Evolutionary conservation across 2,113 vertebrate genomes (phyloP).

Genomic region (Polypterus senegalus): DNA sequence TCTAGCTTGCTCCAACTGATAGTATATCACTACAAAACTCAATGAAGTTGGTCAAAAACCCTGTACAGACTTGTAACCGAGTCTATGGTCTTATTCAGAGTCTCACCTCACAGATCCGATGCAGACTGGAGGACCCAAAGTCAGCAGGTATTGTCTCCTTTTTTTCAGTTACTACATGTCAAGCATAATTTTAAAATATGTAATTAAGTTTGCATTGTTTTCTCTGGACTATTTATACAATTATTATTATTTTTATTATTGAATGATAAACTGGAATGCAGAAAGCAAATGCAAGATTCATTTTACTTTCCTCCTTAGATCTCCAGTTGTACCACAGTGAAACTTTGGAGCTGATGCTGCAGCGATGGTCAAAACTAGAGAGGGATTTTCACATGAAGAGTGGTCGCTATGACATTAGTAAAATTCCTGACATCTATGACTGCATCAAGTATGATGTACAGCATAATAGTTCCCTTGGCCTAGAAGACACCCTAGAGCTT

Average conservation of each 20-base stretch:
- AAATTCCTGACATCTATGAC: constrained; percentile 94
- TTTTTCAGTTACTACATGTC: not conserved
- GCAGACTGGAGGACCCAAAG: constrained; percentile 80
- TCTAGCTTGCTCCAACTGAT: constrained; percentile 76
- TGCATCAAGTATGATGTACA: constrained; percentile 95
- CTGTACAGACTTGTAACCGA: constrained; percentile 75
- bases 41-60: constrained; percentile 81
- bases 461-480: constrained; percentile 73
- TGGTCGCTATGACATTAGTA: constrained; percentile 92
- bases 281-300: not conserved
- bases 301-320: constrained; percentile 42
- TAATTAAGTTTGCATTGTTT: too few species aligned
- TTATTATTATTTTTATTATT: too few species aligned
- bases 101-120: constrained; percentile 81
- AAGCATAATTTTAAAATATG: too few species aligned
- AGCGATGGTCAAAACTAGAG: constrained; percentile 92
- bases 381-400: constrained; percentile 88
- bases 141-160: constrained; percentile 60
- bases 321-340: constrained; percentile 94
- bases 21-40: constrained; percentile 76
- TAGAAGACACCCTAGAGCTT: constrained; percentile 82
- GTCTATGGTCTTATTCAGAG: constrained; percentile 85
- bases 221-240: too few species aligned
- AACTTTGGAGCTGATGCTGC: constrained; percentile 89
- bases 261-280: too few species aligned